Percentiles rank a stretch among this genome's conserved stretches.
These are phyloP conservation scores for Zhengitettix transpicula DNA, from an alignment of 2,888 invertebrate species.

Conservation along the genomic window DNA sequence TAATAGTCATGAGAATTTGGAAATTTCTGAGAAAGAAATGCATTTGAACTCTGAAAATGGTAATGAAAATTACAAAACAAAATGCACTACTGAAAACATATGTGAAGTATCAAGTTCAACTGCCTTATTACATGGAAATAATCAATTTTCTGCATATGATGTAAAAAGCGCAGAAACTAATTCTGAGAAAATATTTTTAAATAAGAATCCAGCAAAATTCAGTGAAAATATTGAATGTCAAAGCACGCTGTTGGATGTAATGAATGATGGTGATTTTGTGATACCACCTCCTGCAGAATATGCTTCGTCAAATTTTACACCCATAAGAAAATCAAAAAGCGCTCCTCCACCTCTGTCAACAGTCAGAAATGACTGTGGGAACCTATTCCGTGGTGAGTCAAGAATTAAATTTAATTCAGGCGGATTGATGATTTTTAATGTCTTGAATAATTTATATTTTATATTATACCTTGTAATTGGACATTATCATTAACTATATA, in stretches of 20 bases:
- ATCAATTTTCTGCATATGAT: neutral
- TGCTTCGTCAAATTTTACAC: conserved; percentile 13
- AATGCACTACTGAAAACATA: neutral
- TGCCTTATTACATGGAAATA: too few species aligned
- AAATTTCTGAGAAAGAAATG: too few species aligned
- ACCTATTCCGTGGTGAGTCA: neutral
- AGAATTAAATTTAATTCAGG: too few species aligned
- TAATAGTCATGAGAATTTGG: neutral
- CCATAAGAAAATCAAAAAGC: conserved; percentile 12
- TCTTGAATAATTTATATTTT: too few species aligned
- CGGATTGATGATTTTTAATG: too few species aligned
- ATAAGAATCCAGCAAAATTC: neutral
- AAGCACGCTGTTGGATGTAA: neutral
- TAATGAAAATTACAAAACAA: neutral
- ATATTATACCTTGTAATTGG: too few species aligned
- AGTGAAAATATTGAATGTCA: neutral
- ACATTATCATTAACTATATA: too few species aligned
- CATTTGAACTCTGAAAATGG: neutral
- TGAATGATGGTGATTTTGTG: conserved; percentile 11
- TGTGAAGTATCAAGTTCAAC: neutral
- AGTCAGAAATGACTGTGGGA: neutral
- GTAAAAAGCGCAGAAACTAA: too few species aligned
- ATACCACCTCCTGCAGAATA: conserved; percentile 23
- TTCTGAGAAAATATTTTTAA: too few species aligned
- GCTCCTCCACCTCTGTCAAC: conserved; percentile 9